Percentiles rank a stretch among this genome's conserved stretches.
Evolutionary conservation across 2,113 vertebrate species (phyloP).

Genomic region (Columba janthina): DNA sequence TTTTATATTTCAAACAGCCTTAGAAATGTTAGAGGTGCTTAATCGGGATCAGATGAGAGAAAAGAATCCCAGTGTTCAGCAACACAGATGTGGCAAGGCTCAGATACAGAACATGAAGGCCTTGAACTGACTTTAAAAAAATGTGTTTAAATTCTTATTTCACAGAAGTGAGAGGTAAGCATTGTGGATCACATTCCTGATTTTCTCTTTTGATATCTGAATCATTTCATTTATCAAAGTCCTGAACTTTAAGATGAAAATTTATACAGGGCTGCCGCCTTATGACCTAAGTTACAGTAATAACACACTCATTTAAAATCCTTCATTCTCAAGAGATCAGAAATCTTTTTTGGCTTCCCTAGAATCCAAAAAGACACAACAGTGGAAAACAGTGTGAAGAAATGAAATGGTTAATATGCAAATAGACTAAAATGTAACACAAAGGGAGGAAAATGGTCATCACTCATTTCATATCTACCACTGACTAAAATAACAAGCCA

Average conservation of each 20-base stretch:
- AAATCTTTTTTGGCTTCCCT: background rate
- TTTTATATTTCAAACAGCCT: constrained; percentile 12
- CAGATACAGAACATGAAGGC: background rate
- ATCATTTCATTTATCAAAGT: background rate
- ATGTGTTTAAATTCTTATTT: background rate
- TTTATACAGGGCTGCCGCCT: background rate
- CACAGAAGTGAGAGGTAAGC: background rate
- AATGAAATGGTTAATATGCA: background rate
- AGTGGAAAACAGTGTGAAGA: background rate
- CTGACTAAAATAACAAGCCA: background rate
- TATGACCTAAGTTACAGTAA: background rate
- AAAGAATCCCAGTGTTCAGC: background rate
- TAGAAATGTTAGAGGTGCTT: constrained; percentile 23
- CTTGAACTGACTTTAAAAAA: background rate
- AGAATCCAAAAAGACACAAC: background rate
- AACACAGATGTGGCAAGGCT: background rate
- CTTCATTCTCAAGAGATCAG: background rate
- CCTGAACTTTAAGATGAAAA: background rate
- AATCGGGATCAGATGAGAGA: background rate
- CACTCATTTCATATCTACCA: background rate
- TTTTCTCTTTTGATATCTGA: background rate
- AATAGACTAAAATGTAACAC: background rate
- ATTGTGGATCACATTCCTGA: background rate
- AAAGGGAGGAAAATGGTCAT: background rate
- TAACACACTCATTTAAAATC: background rate